Base-by-base conservation (phyloP, 2,797 vertebrate genomes). In the Morelia viridis region DNA sequence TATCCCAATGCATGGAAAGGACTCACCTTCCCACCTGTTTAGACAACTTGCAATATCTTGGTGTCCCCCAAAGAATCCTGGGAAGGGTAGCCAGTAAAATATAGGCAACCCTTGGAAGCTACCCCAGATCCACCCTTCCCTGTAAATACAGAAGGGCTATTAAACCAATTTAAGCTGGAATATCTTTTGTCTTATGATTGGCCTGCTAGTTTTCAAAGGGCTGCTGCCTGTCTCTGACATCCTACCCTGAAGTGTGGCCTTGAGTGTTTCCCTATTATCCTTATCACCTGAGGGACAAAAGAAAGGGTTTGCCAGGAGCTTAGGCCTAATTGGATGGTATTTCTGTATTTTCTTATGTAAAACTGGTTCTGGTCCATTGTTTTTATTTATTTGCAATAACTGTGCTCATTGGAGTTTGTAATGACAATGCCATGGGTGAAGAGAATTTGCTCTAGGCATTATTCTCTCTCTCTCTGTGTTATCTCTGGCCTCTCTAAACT, bases 341-440 rank as follows among this genome's bases (percentile, higher is more conserved):
- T 97, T 97, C 95, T 96, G 90, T 97, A 97, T 98, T 97, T 98
- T 96, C 97, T 97, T 97, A 97, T 97, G 97, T 97, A 97, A 97
- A 98, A 97, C 96, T 96, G 96, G 97, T 98, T 98, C 97, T 97
- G 97, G 97, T 97, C 97, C 96, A 97, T 98, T 98, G 97, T 98
- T 98, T 98, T 98, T 98, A 97, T 98, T 98, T 98, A 97, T 97
- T 97, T 97, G 96, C 97, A 97, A 97, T 98, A 97, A 97, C 96
- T 96, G 97, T 97, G 98, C 94, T 97, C 97, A 97, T 97, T 98
- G 96, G 95, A 96, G 97, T 98, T 97, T 98, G 97, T 98, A 98
- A 98, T 98, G 97, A 97, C 97, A 97, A 97, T 96, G 97, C 97
- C 96, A 98, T 96, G 97, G 97, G 97, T 98, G 97, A 97, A 92